A percentile compares a stretch with the other conserved stretches of the same genome.
Evolutionary conservation across 2,113 vertebrate species (phyloP).

Genomic region (Coracopsis vasa): DNA sequence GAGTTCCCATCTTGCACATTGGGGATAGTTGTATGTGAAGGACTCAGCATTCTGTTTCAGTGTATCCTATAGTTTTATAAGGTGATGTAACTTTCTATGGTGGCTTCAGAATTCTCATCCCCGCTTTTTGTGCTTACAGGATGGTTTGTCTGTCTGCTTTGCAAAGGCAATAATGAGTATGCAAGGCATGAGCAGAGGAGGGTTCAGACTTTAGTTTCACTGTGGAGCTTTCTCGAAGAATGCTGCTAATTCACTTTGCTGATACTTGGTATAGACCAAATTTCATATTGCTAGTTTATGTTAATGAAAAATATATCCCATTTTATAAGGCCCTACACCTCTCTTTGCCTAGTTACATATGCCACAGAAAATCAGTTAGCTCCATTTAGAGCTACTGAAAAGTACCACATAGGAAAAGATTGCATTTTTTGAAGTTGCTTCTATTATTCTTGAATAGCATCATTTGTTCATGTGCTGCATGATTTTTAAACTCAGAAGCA

Average conservation of each 20-base stretch:
- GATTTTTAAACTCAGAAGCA: neutral
- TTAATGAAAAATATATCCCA: neutral
- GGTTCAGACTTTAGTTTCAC: neutral
- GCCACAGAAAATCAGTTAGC: neutral
- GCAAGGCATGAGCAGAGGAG: neutral
- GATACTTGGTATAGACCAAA: neutral
- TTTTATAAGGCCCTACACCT: neutral
- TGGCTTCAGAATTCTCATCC: neutral
- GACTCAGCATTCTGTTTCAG: neutral
- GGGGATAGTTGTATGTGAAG: neutral
- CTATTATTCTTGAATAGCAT: neutral
- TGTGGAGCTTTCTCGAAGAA: neutral
- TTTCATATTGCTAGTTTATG: neutral
- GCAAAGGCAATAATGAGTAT: neutral
- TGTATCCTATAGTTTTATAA: neutral
- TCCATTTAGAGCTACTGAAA: neutral
- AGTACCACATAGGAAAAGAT: neutral
- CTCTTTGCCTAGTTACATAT: neutral
- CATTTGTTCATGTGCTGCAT: neutral
- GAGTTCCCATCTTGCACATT: neutral
- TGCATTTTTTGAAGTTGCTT: neutral
- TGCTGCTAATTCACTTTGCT: neutral
- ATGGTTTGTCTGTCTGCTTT: neutral
- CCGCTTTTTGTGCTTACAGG: neutral
- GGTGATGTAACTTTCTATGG: neutral